Base-by-base conservation (phyloP, 2,888 invertebrate species). In the Masnerella sp. region DNA sequence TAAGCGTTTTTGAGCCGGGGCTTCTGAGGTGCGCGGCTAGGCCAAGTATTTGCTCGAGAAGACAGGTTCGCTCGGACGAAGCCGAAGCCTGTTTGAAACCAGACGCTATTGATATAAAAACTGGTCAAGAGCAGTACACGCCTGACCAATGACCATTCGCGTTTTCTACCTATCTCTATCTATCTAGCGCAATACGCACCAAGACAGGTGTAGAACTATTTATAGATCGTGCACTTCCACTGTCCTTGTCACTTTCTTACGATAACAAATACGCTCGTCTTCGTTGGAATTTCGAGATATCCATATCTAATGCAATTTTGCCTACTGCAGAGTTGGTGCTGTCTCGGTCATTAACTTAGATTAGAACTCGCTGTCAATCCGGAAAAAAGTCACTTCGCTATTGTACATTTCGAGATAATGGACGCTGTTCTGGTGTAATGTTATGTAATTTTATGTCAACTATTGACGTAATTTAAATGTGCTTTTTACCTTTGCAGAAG, bases 101-200 rank as follows among this genome's bases (percentile, higher is more conserved):
- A 73, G 68, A 74, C 73, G 52, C 68, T 74, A 68, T 49, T 64
- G 75, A 58, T 70, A 70, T 74, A 74, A 74, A 74, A 70, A 74
- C 74, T 74, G 74, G 74, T 74, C 74, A 74, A 74, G 74, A 74
- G 74, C 70, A 70, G 56, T 67, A 56, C 74, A 36, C 28, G 54
- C 54, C 56, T 51, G 42, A 65, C 47, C n/a, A n/a, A 45, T 40
- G 62, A 43, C 54, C 67, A 61, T 67, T 67, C 61, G 40, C 38
- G 67, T 54, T 47, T 12, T 49, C n/a, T n/a, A n/a, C n/a, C n/a
- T n/a, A n/a, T 22, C 45, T 59, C 64, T 64, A 70, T 70, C 62
- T 64, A 71, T 71, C 67, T 70, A 65, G 65, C 47, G 70, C 49
- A 61, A 67, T 70, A 54, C 22, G 51, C 51, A 38, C 58, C 59